phyloP scores from a whole-genome alignment of 2,113 vertebrate genomes.

The Centropristis striata region DNA sequence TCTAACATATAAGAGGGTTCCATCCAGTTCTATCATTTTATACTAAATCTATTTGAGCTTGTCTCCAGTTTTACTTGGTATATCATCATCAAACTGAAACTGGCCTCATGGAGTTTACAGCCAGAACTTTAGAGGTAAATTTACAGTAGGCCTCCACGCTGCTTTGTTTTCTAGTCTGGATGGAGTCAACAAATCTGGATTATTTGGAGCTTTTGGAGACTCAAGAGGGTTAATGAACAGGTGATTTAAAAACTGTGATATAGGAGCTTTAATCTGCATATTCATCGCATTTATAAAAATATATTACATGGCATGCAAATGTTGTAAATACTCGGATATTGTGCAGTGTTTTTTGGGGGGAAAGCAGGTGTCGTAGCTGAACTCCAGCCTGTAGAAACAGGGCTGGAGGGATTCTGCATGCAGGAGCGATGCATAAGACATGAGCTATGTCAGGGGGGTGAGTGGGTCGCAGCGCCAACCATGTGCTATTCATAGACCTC shows the following conservation, averaged over 20 bases:
- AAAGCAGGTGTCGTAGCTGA: neutral
- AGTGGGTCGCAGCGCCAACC: conserved; percentile 70
- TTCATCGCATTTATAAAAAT: conserved; percentile 8
- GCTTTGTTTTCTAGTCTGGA: no score
- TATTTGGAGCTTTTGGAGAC: no score
- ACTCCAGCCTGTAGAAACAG: conserved; percentile 22
- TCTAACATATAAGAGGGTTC: no score
- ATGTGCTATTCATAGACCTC: conserved; percentile 79
- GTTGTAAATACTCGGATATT: neutral
- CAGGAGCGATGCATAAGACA: conserved; percentile 69
- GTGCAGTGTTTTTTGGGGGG: neutral
- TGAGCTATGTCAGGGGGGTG: conserved; percentile 67
- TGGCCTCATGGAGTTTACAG: no score
- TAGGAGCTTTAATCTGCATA: neutral
- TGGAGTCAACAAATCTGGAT: no score
- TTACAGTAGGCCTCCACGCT: no score
- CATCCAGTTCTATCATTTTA: no score
- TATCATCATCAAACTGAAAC: no score
- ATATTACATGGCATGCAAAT: neutral
- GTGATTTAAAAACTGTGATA: conserved; percentile 4
- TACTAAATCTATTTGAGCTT: no score
- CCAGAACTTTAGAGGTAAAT: no score
- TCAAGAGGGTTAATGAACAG: no score
- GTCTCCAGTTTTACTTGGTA: no score
- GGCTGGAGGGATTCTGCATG: conserved; percentile 47